Evolutionary conservation across 2,888 invertebrate species (phyloP), one percentile per base, ranked within the genome.

Genomic region (Gibbula magus): DNA sequence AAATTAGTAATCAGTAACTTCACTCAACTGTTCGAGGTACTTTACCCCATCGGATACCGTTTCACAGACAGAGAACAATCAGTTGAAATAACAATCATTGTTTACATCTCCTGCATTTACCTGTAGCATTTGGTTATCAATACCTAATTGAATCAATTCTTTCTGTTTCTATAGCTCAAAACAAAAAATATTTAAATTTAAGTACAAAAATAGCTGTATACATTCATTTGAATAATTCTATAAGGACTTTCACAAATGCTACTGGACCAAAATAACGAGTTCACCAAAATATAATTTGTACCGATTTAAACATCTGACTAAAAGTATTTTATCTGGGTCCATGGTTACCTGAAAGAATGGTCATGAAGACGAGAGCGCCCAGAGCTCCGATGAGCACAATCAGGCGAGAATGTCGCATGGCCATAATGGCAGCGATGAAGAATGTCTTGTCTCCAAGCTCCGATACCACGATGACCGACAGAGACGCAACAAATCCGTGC

Each of bases 351-450:
- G 98, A 98, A 80, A 99, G 94, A 79, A 98, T 94, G 29, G 98
- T 99, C 99, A 99, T 99, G 85, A 97, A 94, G 29, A 96, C 96
- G 80, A 99, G 94, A 0, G 99, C 99, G 20, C 96, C 95, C 90
- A 99, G 97, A 3, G 99, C 99, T 75, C 99, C 99, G 74, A 95
- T 93, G 93, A 99, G 98, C 32, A 99, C 98, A 75, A 97, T 96
- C 25, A 97, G 91, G 86, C 99, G 94, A 22, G 99, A 96, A 94
- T 99, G 98, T 90, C 97, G 95, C 99, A 99, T 99, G 1, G 99
- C 98, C 99, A 99, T 98, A 84, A 99, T 99, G 87, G 99, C 99
- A 45, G 99, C 99, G 89, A 99, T 99, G 94, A 99, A 99, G 94
- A 99, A 99, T 13, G 99, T 99, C 94, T 99, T 99, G 94, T 99